Evolutionary conservation across 2,888 invertebrate genomes (phyloP).

Genomic region (Iselma pallidipennis): DNA sequence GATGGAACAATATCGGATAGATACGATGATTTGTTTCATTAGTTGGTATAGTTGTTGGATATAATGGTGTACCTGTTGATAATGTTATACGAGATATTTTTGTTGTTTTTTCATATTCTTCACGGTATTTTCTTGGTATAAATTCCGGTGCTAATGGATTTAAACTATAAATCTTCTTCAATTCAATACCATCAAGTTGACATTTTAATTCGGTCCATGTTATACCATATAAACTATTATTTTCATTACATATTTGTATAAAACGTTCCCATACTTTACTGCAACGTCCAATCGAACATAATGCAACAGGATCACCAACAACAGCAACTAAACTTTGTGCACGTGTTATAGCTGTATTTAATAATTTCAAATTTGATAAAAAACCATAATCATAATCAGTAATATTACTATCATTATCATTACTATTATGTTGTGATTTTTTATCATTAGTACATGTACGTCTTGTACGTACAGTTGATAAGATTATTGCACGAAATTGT

Average conservation of each 20-base stretch:
- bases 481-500: slow-evolving; percentile 80
- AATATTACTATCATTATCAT: slow-evolving; percentile 64
- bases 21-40: slow-evolving; percentile 19
- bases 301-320: slow-evolving; percentile 81
- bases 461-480: slow-evolving; percentile 77
- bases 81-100: slow-evolving; percentile 23
- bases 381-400: slow-evolving; percentile 78
- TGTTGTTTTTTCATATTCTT: slow-evolving; percentile 35
- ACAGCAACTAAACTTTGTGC: slow-evolving; percentile 83
- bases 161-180: slow-evolving; percentile 75
- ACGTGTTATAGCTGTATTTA: slow-evolving; percentile 82
- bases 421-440: slow-evolving; percentile 41
- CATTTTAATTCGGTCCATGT: slow-evolving; percentile 70
- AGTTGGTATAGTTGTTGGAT: slow-evolving; percentile 15
- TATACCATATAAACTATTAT: slow-evolving; percentile 72
- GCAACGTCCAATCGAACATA: slow-evolving; percentile 80
- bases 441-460: slow-evolving; percentile 63
- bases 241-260: slow-evolving; percentile 71
- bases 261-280: slow-evolving; percentile 81
- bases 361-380: slow-evolving; percentile 76
- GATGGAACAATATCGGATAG: background rate
- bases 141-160: slow-evolving; percentile 84
- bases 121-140: slow-evolving; percentile 63
- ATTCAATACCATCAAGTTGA: slow-evolving; percentile 73
- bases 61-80: slow-evolving; percentile 11